Evolutionary conservation across 2,888 invertebrate genomes (phyloP).

Genomic region (Hyppa rectilinea): DNA sequence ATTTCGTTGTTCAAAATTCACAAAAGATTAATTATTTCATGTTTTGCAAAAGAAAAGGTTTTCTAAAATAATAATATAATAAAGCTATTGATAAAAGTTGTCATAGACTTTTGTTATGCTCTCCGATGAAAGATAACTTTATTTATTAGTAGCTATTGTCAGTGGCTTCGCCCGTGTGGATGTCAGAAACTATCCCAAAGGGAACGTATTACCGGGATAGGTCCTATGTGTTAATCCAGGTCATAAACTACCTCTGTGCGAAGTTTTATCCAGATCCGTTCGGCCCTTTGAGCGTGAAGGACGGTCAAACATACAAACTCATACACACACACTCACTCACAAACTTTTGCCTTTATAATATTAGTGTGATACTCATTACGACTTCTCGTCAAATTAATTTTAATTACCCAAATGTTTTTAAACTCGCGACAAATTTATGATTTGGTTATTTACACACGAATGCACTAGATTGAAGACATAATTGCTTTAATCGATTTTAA

Average conservation of each 20-base stretch:
- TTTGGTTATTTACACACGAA: neutral
- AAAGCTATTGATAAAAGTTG: neutral
- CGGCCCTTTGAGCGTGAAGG: too few relatives aligned
- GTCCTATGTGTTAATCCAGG: too few relatives aligned
- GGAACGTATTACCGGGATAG: too few relatives aligned
- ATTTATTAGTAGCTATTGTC: too few relatives aligned
- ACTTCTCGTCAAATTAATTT: neutral
- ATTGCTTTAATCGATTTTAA: neutral
- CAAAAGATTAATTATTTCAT: neutral
- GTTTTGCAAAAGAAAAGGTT: neutral
- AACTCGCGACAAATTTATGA: neutral
- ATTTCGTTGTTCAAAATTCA: neutral
- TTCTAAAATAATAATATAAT: neutral
- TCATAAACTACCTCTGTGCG: too few relatives aligned
- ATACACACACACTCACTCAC: too few relatives aligned
- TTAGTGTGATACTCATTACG: too few relatives aligned
- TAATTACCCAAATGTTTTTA: neutral
- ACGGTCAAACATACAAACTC: too few relatives aligned
- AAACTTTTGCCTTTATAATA: too few relatives aligned
- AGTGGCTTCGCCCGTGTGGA: too few relatives aligned
- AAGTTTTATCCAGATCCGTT: too few relatives aligned
- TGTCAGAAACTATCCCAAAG: too few relatives aligned
- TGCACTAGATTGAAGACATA: neutral
- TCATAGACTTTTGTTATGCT: neutral
- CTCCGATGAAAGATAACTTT: neutral